These are phyloP conservation scores for Leptura quadrifasciata DNA, from an alignment of 2,888 invertebrate genomes.

Conservation along the genomic window DNA sequence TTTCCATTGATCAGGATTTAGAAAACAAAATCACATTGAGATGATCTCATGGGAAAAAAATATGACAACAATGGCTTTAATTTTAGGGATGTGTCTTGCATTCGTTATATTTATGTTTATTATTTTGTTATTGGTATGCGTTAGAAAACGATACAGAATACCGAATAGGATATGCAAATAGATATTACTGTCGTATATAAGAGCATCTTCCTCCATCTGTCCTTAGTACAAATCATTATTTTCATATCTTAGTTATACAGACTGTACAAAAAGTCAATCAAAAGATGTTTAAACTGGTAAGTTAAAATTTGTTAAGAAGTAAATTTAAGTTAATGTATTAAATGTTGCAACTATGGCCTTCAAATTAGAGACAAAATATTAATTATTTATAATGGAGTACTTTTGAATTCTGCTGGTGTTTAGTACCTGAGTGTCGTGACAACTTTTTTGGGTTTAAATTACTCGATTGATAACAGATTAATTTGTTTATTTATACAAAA, in stretches of 20 bases:
- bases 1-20: not conserved
- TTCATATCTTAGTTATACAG: not conserved
- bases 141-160: conserved; percentile 11
- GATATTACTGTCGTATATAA: conserved; percentile 21
- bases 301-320: conserved; percentile 42
- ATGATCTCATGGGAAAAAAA: conserved; percentile 28
- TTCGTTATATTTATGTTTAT: conserved; percentile 17
- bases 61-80: conserved; percentile 1
- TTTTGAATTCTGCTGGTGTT: no score
- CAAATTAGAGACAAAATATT: no score
- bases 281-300: conserved; percentile 72
- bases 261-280: conserved; percentile 28
- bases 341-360: no score
- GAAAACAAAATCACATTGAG: not conserved
- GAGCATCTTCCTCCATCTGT: not conserved
- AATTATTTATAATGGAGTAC: no score
- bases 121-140: conserved; percentile 24
- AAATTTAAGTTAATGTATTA: no score
- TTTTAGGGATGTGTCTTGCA: conserved; percentile 18
- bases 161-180: conserved; percentile 23
- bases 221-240: conserved; percentile 26
- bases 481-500: no score
- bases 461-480: no score
- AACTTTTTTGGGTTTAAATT: no score
- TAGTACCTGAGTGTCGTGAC: no score